Conservation (phyloP, 2,888 invertebrate species). For the Gasteruption jaculator region DNA sequence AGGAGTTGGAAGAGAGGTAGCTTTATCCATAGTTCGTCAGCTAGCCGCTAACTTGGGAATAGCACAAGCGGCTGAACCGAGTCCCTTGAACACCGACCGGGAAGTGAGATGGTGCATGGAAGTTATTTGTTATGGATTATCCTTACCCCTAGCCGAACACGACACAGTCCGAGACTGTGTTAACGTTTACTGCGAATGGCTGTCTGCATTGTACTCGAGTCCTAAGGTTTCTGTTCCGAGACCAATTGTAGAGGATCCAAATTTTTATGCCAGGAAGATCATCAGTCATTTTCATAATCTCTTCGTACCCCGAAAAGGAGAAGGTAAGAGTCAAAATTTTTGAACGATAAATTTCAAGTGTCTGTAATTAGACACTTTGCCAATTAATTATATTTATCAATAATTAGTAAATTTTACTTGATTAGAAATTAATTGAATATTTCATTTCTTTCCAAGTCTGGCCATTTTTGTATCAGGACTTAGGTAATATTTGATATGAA, state of each 20-base stretch:
- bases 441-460: constrained; percentile 68
- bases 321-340: constrained; percentile 61
- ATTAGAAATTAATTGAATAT: constrained; percentile 14
- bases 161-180: constrained; percentile 95
- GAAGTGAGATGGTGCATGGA: constrained; percentile 86
- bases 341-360: constrained; percentile 8
- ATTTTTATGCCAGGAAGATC: constrained; percentile 85
- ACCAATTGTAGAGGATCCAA: constrained; percentile 84
- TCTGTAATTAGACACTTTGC: neutral
- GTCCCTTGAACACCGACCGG: constrained; percentile 76
- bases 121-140: constrained; percentile 86
- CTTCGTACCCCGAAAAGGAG: constrained; percentile 88
- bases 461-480: constrained; percentile 83
- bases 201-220: constrained; percentile 78
- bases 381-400: constrained; percentile 2
- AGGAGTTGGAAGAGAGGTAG: constrained; percentile 74
- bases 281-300: constrained; percentile 90
- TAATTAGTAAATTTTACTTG: constrained; percentile 3
- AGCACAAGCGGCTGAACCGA: constrained; percentile 79
- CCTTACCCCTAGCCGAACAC: constrained; percentile 84
- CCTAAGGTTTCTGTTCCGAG: constrained; percentile 85
- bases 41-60: constrained; percentile 68
- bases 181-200: constrained; percentile 95
- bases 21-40: constrained; percentile 74
- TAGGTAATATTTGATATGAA: constrained; percentile 60